phyloP scores from a whole-genome alignment of 2,888 invertebrate species.

The Spisula subtruncata region DNA sequence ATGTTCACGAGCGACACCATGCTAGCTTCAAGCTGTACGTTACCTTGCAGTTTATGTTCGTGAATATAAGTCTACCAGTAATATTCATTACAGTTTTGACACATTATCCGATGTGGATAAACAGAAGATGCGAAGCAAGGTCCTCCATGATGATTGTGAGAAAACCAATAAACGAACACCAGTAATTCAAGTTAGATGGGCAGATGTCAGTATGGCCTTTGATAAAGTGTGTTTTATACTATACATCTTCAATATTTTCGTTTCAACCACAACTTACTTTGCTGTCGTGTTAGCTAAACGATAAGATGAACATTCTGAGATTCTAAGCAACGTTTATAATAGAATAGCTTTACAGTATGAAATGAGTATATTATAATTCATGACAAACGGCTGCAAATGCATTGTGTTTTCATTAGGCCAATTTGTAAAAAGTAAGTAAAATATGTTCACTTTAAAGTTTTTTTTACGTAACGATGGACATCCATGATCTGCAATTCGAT shows the following conservation, averaged over 20 bases:
- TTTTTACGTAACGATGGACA: not conserved
- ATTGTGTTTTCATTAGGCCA: too few relatives aligned
- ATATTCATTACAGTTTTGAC: not conserved
- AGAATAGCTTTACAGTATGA: not conserved
- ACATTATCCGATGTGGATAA: not conserved
- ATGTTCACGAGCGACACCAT: not conserved
- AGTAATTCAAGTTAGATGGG: not conserved
- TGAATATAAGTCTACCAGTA: not conserved
- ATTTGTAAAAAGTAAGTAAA: not conserved
- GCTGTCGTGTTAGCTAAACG: not conserved
- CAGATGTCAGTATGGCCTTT: not conserved
- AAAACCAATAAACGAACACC: not conserved
- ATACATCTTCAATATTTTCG: not conserved
- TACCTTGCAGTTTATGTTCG: not conserved
- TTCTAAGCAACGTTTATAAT: too few relatives aligned
- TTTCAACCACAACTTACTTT: not conserved
- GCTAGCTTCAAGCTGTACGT: not conserved
- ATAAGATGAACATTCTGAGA: not conserved
- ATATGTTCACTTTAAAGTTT: not conserved
- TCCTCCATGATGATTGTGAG: too few relatives aligned
- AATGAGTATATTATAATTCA: not conserved
- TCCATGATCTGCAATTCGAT: too few relatives aligned
- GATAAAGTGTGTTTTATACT: not conserved
- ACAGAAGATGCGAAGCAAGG: not conserved
- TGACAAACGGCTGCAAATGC: too few relatives aligned